A percentile compares a stretch with the other conserved stretches of the same genome.
Evolutionary conservation across 2,113 vertebrate species (phyloP).

Genomic region (Passer montanus): DNA sequence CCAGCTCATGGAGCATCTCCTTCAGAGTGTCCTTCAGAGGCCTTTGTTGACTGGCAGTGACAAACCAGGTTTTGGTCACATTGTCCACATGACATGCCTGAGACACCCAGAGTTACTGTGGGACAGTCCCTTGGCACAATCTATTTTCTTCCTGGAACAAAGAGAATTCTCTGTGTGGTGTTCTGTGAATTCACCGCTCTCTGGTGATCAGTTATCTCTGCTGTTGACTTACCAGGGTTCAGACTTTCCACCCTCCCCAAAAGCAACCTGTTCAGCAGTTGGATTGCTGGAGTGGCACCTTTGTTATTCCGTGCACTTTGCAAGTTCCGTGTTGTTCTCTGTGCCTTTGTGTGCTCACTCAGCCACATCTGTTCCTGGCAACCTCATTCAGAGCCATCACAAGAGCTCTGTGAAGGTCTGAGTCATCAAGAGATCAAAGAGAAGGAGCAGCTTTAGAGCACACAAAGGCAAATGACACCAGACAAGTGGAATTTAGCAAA

Average conservation of each 20-base stretch:
- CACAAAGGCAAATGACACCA: background rate
- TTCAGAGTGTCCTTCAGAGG: too few species aligned
- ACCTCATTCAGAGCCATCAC: background rate
- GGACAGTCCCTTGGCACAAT: background rate
- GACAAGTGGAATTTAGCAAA: background rate
- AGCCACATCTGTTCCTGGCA: background rate
- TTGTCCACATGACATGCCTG: rapidly evolving
- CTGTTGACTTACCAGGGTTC: background rate
- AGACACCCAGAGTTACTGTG: background rate
- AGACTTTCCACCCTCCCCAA: background rate
- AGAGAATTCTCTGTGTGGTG: background rate
- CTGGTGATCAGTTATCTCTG: background rate
- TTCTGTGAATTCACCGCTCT: background rate
- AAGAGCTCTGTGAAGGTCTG: background rate
- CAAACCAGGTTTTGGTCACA: background rate
- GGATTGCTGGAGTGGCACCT: background rate
- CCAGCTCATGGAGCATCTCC: background rate
- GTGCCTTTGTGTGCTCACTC: background rate
- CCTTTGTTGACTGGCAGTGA: background rate
- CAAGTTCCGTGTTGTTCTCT: background rate
- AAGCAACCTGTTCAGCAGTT: background rate
- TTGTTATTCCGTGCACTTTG: background rate
- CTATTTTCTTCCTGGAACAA: background rate
- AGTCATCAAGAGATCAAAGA: background rate
- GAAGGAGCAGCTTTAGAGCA: background rate